Evolutionary conservation across 64 coral and sea anemone species (phyloP).

Genomic region (Platygyra sinensis): DNA sequence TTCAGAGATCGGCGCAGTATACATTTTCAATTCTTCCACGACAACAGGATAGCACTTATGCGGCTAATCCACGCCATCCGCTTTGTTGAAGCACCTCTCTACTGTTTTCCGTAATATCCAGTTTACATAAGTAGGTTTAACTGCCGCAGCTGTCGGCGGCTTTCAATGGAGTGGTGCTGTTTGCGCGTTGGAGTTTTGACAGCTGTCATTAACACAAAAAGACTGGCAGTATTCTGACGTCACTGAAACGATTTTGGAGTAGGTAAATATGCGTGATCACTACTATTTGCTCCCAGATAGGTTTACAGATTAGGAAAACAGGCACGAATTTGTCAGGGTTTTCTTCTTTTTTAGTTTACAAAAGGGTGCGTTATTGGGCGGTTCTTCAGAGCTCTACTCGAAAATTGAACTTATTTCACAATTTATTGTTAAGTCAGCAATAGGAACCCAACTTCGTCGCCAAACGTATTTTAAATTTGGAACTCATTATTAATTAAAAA

Average conservation of each 20-base stretch:
- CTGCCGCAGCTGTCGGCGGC: slow-evolving; percentile 2
- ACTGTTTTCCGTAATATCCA: neutral
- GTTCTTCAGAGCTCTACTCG: neutral
- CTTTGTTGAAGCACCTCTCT: neutral
- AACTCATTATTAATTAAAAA: slow-evolving; percentile 4
- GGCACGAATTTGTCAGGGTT: neutral
- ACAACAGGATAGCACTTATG: neutral
- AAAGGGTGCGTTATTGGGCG: neutral
- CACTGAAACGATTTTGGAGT: neutral
- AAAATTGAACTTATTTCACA: too few relatives aligned
- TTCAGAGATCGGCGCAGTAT: slow-evolving; percentile 57
- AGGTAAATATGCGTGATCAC: neutral
- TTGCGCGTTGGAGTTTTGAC: slow-evolving; percentile 5
- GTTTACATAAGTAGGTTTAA: neutral
- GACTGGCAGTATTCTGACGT: neutral
- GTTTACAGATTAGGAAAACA: neutral
- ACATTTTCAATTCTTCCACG: slow-evolving; percentile 39
- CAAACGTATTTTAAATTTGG: neutral
- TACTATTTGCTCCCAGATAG: neutral
- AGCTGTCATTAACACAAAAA: slow-evolving; percentile 1
- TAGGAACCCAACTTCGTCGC: neutral
- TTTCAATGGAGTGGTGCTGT: neutral
- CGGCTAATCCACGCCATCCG: slow-evolving; percentile 25
- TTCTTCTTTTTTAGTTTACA: neutral
- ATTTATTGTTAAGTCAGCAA: too few relatives aligned